Conservation (phyloP, 92 coral and sea anemone species). For the Zoanthus solanderi region DNA sequence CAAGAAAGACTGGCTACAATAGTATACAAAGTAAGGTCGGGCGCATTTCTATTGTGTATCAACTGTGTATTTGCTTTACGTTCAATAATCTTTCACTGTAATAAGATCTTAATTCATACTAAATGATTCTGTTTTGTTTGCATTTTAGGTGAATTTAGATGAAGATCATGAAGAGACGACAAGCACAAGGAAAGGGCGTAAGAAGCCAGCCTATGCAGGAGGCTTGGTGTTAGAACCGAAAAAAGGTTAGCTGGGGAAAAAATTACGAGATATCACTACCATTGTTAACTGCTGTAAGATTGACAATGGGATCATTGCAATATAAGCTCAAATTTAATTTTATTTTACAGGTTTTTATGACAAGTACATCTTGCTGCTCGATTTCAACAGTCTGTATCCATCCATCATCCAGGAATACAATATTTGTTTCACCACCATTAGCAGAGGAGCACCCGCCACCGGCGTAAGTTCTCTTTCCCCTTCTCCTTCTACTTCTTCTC, state of each 20-base stretch:
- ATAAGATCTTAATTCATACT: background rate
- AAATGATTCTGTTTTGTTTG: background rate
- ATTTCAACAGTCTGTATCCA: constrained; percentile 99
- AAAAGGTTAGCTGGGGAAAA: constrained; percentile 71
- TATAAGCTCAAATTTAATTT: background rate
- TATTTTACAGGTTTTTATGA: constrained; percentile 89
- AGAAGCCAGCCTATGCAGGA: constrained; percentile 97
- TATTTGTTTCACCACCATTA: constrained; percentile 95
- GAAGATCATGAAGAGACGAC: constrained; percentile 74
- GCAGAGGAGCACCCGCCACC: constrained; percentile 64
- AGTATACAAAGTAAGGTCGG: too few relatives aligned
- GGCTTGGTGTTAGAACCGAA: constrained; percentile 98
- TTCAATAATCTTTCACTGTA: too few relatives aligned
- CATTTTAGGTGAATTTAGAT: constrained; percentile 48
- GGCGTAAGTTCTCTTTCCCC: constrained; percentile 53
- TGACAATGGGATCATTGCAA: too few relatives aligned
- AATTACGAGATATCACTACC: background rate
- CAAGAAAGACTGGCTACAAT: too few relatives aligned
- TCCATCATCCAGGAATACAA: constrained; percentile 98
- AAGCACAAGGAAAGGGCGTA: constrained; percentile 83
- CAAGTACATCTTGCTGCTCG: constrained; percentile 93
- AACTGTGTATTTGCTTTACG: too few relatives aligned
- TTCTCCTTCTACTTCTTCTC: too few relatives aligned
- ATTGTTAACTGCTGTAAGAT: too few relatives aligned
- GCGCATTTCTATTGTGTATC: too few relatives aligned